Evolutionary conservation across 2,797 vertebrate species (phyloP).

Genomic region (Pelodytes ibericus): DNA sequence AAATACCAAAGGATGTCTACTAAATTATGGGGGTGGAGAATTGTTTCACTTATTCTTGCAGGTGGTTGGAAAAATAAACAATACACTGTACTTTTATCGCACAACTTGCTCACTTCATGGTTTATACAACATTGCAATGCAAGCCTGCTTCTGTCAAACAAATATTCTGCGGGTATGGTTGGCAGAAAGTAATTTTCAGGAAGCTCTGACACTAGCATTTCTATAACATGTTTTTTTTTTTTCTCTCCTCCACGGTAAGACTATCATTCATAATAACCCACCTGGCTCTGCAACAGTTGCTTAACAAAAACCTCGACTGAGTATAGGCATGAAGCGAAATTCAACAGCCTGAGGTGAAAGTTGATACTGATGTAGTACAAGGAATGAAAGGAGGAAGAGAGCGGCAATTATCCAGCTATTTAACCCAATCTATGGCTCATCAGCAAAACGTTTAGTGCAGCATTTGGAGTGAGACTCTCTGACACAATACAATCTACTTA

Average conservation of each 20-base stretch:
- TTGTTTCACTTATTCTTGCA: conserved; percentile 7
- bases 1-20: background rate
- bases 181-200: conserved; percentile 58
- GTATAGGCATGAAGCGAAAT: conserved; percentile 64
- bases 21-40: background rate
- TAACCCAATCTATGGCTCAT: conserved; percentile 84
- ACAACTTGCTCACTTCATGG: conserved; percentile 31
- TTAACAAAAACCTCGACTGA: conserved; percentile 69
- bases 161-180: conserved; percentile 46
- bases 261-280: conserved; percentile 68
- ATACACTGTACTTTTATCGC: conserved; percentile 18
- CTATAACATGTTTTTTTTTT: conserved; percentile 63
- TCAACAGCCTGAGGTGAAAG: conserved; percentile 82
- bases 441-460: conserved; percentile 79
- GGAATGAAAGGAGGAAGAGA: conserved; percentile 77
- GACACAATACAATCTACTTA: conserved; percentile 73
- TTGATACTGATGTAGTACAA: conserved; percentile 90
- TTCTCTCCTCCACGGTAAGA: conserved; percentile 30
- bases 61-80: conserved; percentile 17
- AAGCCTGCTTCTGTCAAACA: conserved; percentile 49
- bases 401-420: conserved; percentile 87
- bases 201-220: conserved; percentile 57
- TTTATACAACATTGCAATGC: conserved; percentile 49
- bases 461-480: conserved; percentile 72
- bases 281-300: conserved; percentile 74